A percentile compares a stretch with the other conserved stretches of the same genome.
Evolutionary conservation across 1,140 invertebrate species (phyloP).

Genomic region (Phthorimaea operculella): DNA sequence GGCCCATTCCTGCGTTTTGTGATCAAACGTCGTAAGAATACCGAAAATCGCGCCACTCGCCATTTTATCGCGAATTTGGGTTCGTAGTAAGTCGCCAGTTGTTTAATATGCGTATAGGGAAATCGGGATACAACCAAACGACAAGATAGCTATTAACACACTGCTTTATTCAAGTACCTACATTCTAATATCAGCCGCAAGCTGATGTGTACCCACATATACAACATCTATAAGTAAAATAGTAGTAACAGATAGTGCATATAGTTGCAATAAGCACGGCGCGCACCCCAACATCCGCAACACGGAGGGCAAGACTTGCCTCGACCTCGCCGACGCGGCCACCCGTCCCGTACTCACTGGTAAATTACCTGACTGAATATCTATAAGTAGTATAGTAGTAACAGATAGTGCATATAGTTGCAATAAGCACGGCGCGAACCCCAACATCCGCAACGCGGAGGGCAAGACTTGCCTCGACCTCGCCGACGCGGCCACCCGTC

Average conservation of each 20-base stretch:
- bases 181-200: too few species aligned
- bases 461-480: conserved; percentile 94
- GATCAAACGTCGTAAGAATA: background rate
- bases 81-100: too few species aligned
- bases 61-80: background rate
- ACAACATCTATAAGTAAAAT: too few species aligned
- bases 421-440: conserved; percentile 96
- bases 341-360: conserved; percentile 87
- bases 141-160: too few species aligned
- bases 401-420: too few species aligned
- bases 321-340: conserved; percentile 90
- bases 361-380: too few species aligned
- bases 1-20: background rate
- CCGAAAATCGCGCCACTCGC: background rate
- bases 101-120: too few species aligned
- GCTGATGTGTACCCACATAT: background rate
- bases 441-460: conserved; percentile 93
- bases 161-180: too few species aligned
- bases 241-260: too few species aligned
- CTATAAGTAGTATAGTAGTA: too few species aligned
- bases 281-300: conserved; percentile 94
- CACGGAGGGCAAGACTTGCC: conserved; percentile 94
- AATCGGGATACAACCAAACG: too few species aligned
- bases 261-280: too few species aligned
- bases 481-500: conserved; percentile 86